Base-by-base conservation (phyloP, 1,140 invertebrate genomes). In the Limonius californicus region DNA sequence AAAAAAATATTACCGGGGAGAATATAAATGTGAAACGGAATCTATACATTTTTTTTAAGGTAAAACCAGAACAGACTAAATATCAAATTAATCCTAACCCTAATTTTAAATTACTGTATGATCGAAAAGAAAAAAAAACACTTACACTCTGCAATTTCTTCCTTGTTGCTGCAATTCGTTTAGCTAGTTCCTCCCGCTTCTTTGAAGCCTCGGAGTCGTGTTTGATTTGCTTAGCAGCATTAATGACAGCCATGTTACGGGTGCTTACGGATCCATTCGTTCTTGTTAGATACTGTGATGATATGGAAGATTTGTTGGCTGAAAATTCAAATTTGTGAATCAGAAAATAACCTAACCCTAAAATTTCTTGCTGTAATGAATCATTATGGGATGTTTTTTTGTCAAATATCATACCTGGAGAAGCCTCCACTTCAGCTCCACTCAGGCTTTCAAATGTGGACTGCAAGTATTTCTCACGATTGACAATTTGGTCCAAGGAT, bases 111-210 rank as follows among this genome's bases (percentile, higher is more conserved):
- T n/a, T n/a, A n/a, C n/a, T 4, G 27, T 11, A 32, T 32, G 27
- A 6, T 32, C n/a, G n/a, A n/a, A n/a, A n/a, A 32, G 27, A 6
- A 45, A 45, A 14, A 7, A 45, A 45, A 7, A 45, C 21, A 85
- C 86, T 85, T 78, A 95, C 93, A 77, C 87, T 94, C 81, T 95
- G 90, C 50, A 96, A 78, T 78, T 94, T 92, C 69, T 88, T 85
- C 74, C 90, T 85, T 0, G 92, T 94, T 78, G 95, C 92, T 72
- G 91, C 87, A 73, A 95, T 91, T 71, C 91, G 83, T 72, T 90
- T 86, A 65, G 90, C 84, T 47, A 95, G 77, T 75, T 95, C 91
- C 76, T 94, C 89, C 43, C 92, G 81, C 68, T 90, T 89, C 59
- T 87, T 87, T 2, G 84, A 82, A 1, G 87, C 84, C 63, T 88